Conservation (phyloP, 2,113 vertebrate species). For the Brienomyrus longianalis region DNA sequence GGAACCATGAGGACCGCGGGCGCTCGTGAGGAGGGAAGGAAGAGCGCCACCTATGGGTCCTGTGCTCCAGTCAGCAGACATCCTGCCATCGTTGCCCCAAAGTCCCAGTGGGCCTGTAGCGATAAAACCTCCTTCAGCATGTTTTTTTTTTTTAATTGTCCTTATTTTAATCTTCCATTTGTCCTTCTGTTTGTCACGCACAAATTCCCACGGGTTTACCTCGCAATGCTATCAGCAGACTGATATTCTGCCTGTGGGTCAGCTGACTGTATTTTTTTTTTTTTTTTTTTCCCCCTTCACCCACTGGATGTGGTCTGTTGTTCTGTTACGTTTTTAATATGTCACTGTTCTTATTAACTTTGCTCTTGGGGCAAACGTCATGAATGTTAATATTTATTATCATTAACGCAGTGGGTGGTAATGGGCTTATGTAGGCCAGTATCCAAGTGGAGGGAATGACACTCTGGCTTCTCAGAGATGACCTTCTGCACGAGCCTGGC, state of each 20-base stretch:
- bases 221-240: neutral
- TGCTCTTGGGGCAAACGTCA: neutral
- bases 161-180: neutral
- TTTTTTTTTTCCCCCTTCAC: neutral
- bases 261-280: neutral
- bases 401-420: neutral
- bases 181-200: neutral
- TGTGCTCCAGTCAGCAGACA: no score
- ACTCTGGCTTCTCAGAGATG: neutral
- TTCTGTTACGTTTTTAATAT: neutral
- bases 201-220: neutral
- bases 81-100: neutral
- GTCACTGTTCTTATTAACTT: neutral
- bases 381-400: conserved; percentile 15
- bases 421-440: neutral
- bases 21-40: conserved; percentile 55
- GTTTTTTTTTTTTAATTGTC: neutral
- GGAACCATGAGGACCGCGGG: conserved; percentile 69
- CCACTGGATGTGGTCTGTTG: neutral
- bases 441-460: neutral
- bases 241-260: neutral
- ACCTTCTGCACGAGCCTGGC: neutral
- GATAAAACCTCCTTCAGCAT: neutral
- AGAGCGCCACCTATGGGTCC: neutral
- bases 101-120: neutral